Conservation (phyloP, 1,140 invertebrate genomes). For the Hypothenemus hampei region DNA sequence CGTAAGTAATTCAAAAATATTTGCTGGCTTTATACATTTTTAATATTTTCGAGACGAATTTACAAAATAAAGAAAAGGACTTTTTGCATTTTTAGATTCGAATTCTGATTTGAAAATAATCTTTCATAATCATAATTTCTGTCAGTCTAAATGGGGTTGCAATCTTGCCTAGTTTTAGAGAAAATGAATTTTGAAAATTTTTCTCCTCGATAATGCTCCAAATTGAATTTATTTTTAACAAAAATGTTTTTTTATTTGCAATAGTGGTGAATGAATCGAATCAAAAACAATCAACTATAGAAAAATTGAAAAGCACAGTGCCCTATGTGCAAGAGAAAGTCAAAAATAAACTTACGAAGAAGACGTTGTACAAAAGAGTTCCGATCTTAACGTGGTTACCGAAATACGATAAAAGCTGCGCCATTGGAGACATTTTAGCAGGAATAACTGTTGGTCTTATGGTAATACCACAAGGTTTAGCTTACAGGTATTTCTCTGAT, state of each 20-base stretch:
- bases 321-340: conserved; percentile 37
- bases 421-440: conserved; percentile 72
- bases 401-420: conserved; percentile 61
- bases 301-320: conserved; percentile 14
- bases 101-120: too few species aligned
- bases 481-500: conserved; percentile 42
- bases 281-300: background rate
- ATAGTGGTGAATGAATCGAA: conserved; percentile 22
- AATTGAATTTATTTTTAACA: background rate
- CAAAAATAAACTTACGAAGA: conserved; percentile 52
- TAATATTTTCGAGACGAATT: too few species aligned
- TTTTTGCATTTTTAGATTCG: too few species aligned
- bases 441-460: conserved; percentile 83
- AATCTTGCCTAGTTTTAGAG: too few species aligned
- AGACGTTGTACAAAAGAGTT: conserved; percentile 63
- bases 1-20: conserved; percentile 16
- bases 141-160: too few species aligned
- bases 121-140: too few species aligned
- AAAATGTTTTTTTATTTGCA: conserved; percentile 12
- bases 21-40: background rate
- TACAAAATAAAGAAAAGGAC: too few species aligned
- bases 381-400: conserved; percentile 71
- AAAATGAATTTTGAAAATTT: too few species aligned
- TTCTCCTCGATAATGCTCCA: too few species aligned
- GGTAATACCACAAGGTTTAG: conserved; percentile 61